Evolutionary conservation across 1,140 invertebrate genomes (phyloP).

Genomic region (Frieseomelitta varia): DNA sequence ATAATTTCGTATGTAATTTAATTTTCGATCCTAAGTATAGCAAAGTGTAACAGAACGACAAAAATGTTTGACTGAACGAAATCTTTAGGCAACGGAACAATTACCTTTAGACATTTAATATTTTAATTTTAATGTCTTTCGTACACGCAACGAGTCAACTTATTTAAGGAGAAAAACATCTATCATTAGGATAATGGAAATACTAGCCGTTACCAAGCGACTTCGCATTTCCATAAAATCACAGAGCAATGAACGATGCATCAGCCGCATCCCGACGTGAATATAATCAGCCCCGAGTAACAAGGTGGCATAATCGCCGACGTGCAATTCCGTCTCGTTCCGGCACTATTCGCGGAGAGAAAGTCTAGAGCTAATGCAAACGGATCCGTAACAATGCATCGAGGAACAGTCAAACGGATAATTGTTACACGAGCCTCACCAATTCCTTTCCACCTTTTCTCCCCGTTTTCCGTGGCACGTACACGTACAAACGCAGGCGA

Average conservation of each 20-base stretch:
- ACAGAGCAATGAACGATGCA: background rate
- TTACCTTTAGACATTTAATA: no score
- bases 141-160: no score
- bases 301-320: slow-evolving; percentile 21
- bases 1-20: no score
- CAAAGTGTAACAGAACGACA: no score
- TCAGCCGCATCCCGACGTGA: slow-evolving; percentile 19
- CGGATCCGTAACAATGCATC: slow-evolving; percentile 26
- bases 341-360: slow-evolving; percentile 39
- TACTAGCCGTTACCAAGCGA: background rate
- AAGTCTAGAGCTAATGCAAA: slow-evolving; percentile 38
- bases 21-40: no score
- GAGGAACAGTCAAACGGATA: slow-evolving; percentile 15
- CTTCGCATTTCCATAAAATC: background rate
- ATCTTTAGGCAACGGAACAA: no score
- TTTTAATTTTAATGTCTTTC: no score
- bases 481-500: background rate
- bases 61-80: no score
- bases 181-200: no score
- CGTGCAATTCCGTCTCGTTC: slow-evolving; percentile 44
- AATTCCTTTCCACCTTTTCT: slow-evolving; percentile 4
- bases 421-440: slow-evolving; percentile 33
- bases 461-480: background rate
- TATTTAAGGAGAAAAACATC: no score
- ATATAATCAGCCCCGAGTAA: slow-evolving; percentile 21